Percentiles rank a stretch among this genome's conserved stretches.
phyloP scores from a whole-genome alignment of 1,140 invertebrate species.

The Solenopsis invicta region DNA sequence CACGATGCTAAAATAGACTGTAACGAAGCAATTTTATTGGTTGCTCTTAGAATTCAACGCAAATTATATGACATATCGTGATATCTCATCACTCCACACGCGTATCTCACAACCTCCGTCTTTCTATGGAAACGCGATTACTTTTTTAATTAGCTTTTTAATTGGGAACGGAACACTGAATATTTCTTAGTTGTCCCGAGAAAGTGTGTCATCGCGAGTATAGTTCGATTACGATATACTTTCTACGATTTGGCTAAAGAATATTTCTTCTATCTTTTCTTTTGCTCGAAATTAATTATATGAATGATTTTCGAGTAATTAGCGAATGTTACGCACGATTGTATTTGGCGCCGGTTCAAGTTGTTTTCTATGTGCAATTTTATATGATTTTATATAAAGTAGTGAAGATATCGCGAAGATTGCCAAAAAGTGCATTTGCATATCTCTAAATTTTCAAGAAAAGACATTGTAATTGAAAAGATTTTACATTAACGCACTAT shows the following conservation, averaged over 20 bases:
- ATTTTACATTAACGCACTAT: background rate
- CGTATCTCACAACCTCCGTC: no score
- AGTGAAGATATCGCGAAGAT: background rate
- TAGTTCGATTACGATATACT: background rate
- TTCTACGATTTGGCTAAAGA: background rate
- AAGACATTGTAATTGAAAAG: background rate
- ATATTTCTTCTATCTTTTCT: constrained; percentile 12
- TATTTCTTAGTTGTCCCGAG: background rate
- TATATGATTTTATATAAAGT: background rate
- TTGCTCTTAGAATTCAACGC: no score
- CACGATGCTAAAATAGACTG: no score
- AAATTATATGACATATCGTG: no score
- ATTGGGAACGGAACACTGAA: background rate
- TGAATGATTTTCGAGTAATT: constrained; percentile 52
- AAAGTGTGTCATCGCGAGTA: constrained; percentile 8
- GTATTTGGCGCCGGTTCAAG: constrained; percentile 43
- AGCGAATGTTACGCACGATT: background rate
- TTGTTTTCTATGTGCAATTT: constrained; percentile 21
- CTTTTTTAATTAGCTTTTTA: background rate
- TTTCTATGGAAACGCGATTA: background rate
- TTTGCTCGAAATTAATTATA: constrained; percentile 57
- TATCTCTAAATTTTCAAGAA: background rate
- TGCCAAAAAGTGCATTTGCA: constrained; percentile 26
- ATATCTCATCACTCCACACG: no score
- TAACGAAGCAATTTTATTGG: no score